A percentile compares a stretch with the other conserved stretches of the same genome.
Conservation (phyloP, 1,140 invertebrate species). For the Drosophila aff. region DNA sequence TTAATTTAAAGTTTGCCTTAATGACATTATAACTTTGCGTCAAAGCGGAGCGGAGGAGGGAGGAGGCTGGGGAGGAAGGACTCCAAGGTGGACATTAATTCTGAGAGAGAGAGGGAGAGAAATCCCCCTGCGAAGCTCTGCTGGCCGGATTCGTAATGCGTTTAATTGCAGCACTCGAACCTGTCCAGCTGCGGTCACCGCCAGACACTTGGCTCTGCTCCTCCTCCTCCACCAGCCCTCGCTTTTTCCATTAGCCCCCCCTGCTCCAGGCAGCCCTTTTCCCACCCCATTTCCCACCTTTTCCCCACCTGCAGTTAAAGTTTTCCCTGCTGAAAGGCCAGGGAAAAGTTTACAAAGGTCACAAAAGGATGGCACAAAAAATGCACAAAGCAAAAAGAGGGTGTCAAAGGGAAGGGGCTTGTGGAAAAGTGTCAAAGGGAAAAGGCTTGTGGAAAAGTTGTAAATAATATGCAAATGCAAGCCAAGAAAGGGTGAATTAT, state of each 20-base stretch:
- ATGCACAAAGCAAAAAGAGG: background rate
- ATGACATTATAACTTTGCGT: slow-evolving; percentile 83
- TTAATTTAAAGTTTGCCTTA: slow-evolving; percentile 82
- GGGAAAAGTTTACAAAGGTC: slow-evolving; percentile 1
- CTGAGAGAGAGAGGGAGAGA: background rate
- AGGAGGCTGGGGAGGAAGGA: background rate
- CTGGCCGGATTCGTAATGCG: slow-evolving; percentile 41
- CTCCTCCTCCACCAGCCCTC: background rate
- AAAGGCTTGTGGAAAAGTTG: background rate
- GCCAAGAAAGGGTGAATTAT: background rate
- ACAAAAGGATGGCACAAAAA: background rate
- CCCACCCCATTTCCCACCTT: background rate
- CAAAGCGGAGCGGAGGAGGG: slow-evolving; percentile 6
- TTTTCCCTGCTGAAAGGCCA: slow-evolving; percentile 1
- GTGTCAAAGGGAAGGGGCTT: background rate
- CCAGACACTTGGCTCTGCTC: slow-evolving; percentile 10
- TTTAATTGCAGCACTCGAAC: slow-evolving; percentile 73
- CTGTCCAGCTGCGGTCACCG: slow-evolving; percentile 61
- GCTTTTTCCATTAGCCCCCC: background rate
- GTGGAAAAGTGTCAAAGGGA: background rate
- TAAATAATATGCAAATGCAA: slow-evolving; percentile 1
- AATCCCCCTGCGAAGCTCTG: slow-evolving; percentile 13
- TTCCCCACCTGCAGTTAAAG: background rate
- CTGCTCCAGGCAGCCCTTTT: background rate
- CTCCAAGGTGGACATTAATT: slow-evolving; percentile 60